Evolutionary conservation across 2,797 vertebrate genomes (phyloP), one percentile per base, ranked within the genome.

Genomic region (Rhinogobio ventralis): DNA sequence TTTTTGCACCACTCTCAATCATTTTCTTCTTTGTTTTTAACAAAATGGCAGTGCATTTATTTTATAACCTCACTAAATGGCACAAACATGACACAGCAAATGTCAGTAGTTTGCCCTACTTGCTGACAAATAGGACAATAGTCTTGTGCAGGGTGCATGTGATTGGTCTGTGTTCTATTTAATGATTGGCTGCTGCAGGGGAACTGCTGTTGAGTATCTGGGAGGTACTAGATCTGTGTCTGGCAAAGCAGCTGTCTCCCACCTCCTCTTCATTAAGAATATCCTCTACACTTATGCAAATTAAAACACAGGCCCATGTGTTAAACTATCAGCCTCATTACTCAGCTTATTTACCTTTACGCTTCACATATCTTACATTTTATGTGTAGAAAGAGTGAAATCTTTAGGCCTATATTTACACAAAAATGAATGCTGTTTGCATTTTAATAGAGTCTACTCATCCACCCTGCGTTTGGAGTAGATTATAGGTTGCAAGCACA

Each of bases 11-110:
- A 3, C 25, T 45, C 3, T 30, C 2, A 0, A 33, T 62, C 0
- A n/a, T 19, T 66, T 53, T 80, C 39, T 42, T 69, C 5, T 5
- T 2, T 17, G 0, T 45, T 4, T 53, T 49, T 28, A 46, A 17
- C 23, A 7, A 36, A 73, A 55, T 23, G 84, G 76, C 62, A 66
- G 39, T 57, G 66, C 23, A 51, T 85, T 87, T 36, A 67, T 25
- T 72, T 1, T 3, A 49, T 79, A 84, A 45, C 85, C 33, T 73
- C 84, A 83, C 25, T 74, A 81, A n/a, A 73, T 89, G 36, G 55
- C 64, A 79, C 45, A 83, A 77, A 69, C 85, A 86, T 90, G 91
- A 90, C 89, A 73, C 89, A 90, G 88, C 89, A 89, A 86, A 89
- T 87, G 88, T 80, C 87, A 85, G 76, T 49, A 84, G 83, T 83